Evolutionary conservation across 1,140 invertebrate species (phyloP).

Genomic region (Tigriopus japonicus): DNA sequence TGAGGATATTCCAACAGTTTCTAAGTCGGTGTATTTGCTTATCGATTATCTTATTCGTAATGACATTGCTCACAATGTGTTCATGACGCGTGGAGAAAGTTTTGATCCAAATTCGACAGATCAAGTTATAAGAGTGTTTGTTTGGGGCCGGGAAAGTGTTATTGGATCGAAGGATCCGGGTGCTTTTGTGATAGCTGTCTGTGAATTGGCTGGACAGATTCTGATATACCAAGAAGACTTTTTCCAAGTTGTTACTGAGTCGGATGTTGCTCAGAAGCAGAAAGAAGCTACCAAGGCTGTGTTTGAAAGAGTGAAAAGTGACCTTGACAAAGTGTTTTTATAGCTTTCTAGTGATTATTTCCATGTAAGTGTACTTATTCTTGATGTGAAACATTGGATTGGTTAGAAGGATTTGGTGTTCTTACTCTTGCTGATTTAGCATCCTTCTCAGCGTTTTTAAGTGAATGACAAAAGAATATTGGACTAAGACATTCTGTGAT

Average conservation of each 20-base stretch:
- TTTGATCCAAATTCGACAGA: background rate
- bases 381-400: too few species aligned
- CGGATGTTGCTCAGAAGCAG: conserved; percentile 1
- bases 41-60: conserved; percentile 15
- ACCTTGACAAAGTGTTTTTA: too few species aligned
- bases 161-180: conserved; percentile 16
- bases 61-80: conserved; percentile 19
- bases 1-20: background rate
- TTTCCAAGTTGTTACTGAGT: conserved; percentile 15
- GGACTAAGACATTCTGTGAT: too few species aligned
- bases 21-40: conserved; percentile 5
- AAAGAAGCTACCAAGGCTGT: background rate
- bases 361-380: too few species aligned
- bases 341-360: too few species aligned
- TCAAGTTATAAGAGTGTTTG: conserved; percentile 16
- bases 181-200: conserved; percentile 16
- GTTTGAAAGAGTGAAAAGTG: too few species aligned
- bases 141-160: conserved; percentile 16
- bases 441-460: too few species aligned
- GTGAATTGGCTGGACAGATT: conserved; percentile 18
- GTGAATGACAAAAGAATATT: too few species aligned
- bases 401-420: too few species aligned
- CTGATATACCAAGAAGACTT: conserved; percentile 15
- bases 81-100: conserved; percentile 16
- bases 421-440: too few species aligned